Evolutionary conservation across 2,888 invertebrate species (phyloP), one percentile per base, ranked within the genome.

Genomic region (Pimpla rufipes): DNA sequence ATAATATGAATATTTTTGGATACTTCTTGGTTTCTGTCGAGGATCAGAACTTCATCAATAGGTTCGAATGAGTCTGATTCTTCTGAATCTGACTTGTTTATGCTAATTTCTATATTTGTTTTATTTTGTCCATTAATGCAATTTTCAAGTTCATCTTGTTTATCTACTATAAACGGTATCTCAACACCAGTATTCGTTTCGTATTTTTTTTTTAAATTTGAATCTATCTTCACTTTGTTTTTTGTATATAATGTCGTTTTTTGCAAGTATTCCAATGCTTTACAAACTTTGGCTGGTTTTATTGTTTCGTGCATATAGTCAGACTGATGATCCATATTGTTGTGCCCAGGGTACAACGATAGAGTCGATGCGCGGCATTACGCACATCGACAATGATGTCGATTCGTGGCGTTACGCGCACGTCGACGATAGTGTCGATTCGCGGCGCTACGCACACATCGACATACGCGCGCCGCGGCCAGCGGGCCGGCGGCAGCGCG

Each of bases 301-400:
- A 90, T 87, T 2, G 88, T 87, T 88, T 90, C 88, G 78, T 85
- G 88, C 88, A 90, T 89, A 55, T 90, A 90, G 81, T 89, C 45
- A 57, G 81, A 81, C 78, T 83, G 64, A 78, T 90, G 87, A 29
- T 85, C 74, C 2, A 88, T 23, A n/a, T n/a, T n/a, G n/a, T n/a
- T n/a, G n/a, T n/a, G n/a, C n/a, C n/a, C n/a, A n/a, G n/a, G n/a
- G n/a, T n/a, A n/a, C n/a, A n/a, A n/a, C n/a, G n/a, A n/a, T n/a
- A n/a, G n/a, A n/a, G n/a, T n/a, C n/a, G n/a, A n/a, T n/a, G n/a
- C n/a, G n/a, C n/a, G n/a, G n/a, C n/a, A n/a, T n/a, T n/a, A n/a
- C n/a, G n/a, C n/a, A n/a, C n/a, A n/a, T n/a, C n/a, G n/a, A n/a
- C n/a, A n/a, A n/a, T n/a, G n/a, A n/a, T n/a, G n/a, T n/a, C n/a